Evolutionary conservation across 1,140 invertebrate genomes (phyloP), one percentile per base, ranked within the genome.

Genomic region (Oreohelix idahoensis): DNA sequence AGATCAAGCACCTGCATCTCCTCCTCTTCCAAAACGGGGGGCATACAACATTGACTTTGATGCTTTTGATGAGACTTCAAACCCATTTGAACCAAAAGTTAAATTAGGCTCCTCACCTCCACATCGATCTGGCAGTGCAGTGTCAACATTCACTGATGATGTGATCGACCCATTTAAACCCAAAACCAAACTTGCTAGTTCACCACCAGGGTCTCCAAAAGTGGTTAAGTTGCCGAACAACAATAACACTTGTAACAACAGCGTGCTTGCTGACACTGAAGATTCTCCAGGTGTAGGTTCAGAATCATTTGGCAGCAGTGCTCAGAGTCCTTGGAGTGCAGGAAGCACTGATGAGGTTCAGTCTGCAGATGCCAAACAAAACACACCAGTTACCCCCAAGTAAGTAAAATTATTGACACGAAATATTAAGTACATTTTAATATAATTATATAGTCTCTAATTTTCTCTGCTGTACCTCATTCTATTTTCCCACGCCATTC

Each of bases 31-130:
- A 39, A 80, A 71, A 36, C 63, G 69, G 51, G 79, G 78, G 23
- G 8, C 79, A 17, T 81, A 81, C 45, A 35, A 71, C 49, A 66
- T 71, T 70, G 79, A 81, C 69, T 81, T 81, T 81, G 79, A 81
- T 51, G 35, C 63, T 35, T 32, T 81, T 29, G 79, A 81, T 71
- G 79, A 81, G 26, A 42, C 29, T 20, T 5, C 29, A 1, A 81
- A 80, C 29, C 79, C 79, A 70, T 81, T 81, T 71, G 63, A 70
- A 35, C 36, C 79, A 70, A 81, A 71, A 71, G 17, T 71, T 0
- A 81, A 81, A 49, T 29, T 81, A 38, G 66, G 66, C 13, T 81
- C 78, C 36, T 81, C 79, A 71, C 66, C 79, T 29, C 66, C 79
- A 53, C 42, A 10, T 32, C 32, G 35, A 39, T 26, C 78, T 4